Conservation (phyloP, 2,113 vertebrate species). For the Anoura caudifer region DNA sequence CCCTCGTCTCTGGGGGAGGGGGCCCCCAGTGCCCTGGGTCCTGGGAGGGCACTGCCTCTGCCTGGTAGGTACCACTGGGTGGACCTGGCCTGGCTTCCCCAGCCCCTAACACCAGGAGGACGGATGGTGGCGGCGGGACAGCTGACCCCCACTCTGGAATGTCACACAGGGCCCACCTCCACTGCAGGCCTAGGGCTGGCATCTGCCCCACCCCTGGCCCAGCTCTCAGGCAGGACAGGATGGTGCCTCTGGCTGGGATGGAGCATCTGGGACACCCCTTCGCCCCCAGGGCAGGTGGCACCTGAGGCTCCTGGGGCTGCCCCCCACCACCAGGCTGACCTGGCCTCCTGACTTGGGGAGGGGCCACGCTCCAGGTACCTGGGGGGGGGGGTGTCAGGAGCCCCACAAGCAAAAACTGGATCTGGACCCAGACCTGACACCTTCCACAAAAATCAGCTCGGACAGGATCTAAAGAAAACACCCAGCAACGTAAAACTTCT, state of each 20-base stretch:
- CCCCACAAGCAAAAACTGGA: rapidly evolving
- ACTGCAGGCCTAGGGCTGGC: background rate
- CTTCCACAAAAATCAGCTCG: background rate
- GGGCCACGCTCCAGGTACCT: rapidly evolving
- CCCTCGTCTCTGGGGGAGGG: background rate
- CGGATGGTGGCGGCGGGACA: rapidly evolving
- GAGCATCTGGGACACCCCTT: background rate
- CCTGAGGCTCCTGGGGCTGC: rapidly evolving
- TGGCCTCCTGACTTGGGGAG: no score
- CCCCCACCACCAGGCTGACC: background rate
- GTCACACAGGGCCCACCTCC: background rate
- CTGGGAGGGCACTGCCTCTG: background rate
- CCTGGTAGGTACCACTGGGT: background rate
- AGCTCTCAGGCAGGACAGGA: background rate
- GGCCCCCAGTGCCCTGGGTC: background rate
- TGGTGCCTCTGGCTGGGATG: rapidly evolving
- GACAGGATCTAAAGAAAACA: background rate
- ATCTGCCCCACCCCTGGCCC: no score
- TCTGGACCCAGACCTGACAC: background rate
- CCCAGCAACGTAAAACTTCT: background rate
- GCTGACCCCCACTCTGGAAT: rapidly evolving
- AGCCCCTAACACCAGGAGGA: background rate
- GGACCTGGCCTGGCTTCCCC: rapidly evolving
- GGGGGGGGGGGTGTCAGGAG: no score
- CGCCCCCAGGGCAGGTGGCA: no score